Evolutionary conservation across 1,140 invertebrate genomes (phyloP).

Genomic region (Drosophila ogumai): DNA sequence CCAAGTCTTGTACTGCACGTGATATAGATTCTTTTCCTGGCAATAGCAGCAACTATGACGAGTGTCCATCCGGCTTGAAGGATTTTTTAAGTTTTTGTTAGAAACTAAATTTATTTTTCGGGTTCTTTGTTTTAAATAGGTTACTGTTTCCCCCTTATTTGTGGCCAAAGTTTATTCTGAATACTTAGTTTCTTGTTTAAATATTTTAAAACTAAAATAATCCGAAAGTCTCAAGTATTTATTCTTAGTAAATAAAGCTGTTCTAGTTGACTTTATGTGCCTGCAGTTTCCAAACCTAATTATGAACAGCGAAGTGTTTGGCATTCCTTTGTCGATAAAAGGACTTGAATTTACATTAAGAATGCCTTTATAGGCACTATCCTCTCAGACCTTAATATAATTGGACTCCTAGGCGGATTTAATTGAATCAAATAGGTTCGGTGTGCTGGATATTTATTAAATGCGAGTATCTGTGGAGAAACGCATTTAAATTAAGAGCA

Average conservation of each 20-base stretch:
- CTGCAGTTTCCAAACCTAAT: background rate
- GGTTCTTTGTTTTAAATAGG: background rate
- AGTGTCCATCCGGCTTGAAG: too few species aligned
- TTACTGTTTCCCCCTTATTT: too few species aligned
- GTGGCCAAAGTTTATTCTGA: too few species aligned
- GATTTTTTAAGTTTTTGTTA: background rate
- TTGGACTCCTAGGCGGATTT: slow-evolving; percentile 30
- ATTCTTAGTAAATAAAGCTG: background rate
- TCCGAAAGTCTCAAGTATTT: background rate
- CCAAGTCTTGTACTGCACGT: background rate
- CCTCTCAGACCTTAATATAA: slow-evolving; percentile 8
- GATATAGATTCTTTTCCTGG: background rate
- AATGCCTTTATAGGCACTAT: background rate
- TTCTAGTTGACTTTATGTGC: too few species aligned
- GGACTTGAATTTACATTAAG: background rate
- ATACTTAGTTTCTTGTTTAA: background rate
- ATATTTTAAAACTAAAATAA: background rate
- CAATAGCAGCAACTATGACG: background rate
- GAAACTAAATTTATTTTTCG: background rate
- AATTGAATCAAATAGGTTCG: slow-evolving; percentile 67
- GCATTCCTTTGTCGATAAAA: background rate
- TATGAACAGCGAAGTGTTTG: background rate
- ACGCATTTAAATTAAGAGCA: slow-evolving; percentile 27
- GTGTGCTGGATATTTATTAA: slow-evolving; percentile 21
- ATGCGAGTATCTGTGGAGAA: slow-evolving; percentile 11